Base-by-base conservation (phyloP, 2,888 invertebrate genomes). In the Diadromus collaris region DNA sequence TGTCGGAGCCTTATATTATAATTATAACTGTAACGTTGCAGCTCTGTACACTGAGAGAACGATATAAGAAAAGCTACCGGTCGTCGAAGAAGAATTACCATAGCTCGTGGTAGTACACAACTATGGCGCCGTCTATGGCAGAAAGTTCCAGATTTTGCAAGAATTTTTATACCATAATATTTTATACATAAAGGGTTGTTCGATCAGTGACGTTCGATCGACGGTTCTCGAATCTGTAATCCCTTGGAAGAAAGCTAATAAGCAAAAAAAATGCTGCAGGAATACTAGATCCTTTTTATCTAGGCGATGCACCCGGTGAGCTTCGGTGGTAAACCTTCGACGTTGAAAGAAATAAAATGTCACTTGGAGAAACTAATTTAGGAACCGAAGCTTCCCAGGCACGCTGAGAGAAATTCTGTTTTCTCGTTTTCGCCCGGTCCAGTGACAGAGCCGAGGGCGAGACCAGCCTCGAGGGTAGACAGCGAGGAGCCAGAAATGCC, bases 401-500 rank as follows among this genome's bases (percentile, higher is more conserved):
- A 24, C 38, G 29, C 41, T 46, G 63, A 32, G 63, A 54, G 51
- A 48, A 29, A 70, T 76, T 56, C 70, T 58, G 48, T 38, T 64
- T 63, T 61, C 54, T 61, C 61, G 60, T 61, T 46, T 16, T 41
- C 44, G 64, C 46, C 41, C 54, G 32, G 38, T 54, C 32, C 56
- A 46, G 56, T 44, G 21, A 19, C 38, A 38, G 67, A 32, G 60
- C 24, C 21, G 65, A 41, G 24, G 16, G 67, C 46, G 60, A 21
- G 60, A 44, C 48, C 71, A 56, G 64, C 76, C 67, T 56, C 58
- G 63, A 34, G 63, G 63, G 58, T 58, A 78, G 78, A 78, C 78
- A 69, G 29, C 41, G 38, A 64, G 78, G 78, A 78, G 78, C 78
- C 78, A 78, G 78, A 78, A 78, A 78, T 74, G 78, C 69, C 73